Percentiles rank a stretch among this genome's conserved stretches.
These are phyloP conservation scores for Gorsachius goisagi DNA, from an alignment of 2,113 vertebrate species.

Conservation along the genomic window DNA sequence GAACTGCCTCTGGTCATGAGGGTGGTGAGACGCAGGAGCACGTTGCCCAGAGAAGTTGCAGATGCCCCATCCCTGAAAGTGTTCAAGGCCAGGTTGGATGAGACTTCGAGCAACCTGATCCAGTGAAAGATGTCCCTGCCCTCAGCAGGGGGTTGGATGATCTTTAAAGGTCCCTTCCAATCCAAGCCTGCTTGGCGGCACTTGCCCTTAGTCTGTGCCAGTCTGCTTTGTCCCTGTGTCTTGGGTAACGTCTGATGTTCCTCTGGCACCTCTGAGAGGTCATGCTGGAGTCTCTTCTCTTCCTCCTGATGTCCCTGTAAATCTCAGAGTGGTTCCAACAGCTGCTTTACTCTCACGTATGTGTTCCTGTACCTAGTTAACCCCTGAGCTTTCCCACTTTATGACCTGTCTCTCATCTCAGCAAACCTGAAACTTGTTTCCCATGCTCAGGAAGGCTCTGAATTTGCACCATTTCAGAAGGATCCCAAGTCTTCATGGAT, in stretches of 20 bases:
- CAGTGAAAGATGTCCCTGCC: neutral
- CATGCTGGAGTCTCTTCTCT: neutral
- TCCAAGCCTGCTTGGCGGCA: neutral
- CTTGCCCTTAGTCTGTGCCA: neutral
- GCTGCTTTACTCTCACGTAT: neutral
- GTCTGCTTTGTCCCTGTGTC: neutral
- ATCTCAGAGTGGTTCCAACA: neutral
- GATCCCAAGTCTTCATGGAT: neutral
- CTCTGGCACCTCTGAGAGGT: neutral
- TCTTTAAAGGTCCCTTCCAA: neutral
- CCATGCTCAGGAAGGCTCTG: neutral
- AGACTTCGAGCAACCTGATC: neutral
- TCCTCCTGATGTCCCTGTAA: neutral
- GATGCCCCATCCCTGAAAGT: neutral
- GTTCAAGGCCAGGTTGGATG: neutral
- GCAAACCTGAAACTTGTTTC: neutral
- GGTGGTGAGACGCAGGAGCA: neutral
- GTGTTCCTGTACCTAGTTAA: neutral
- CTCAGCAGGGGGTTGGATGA: too few species aligned
- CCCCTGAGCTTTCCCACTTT: neutral
- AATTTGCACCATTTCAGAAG: neutral
- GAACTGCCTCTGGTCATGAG: neutral
- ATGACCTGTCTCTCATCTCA: neutral
- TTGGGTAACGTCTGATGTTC: neutral
- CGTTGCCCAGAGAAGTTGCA: too few species aligned